Evolutionary conservation across 1,140 invertebrate genomes (phyloP).

Genomic region (Caerostris darwini): DNA sequence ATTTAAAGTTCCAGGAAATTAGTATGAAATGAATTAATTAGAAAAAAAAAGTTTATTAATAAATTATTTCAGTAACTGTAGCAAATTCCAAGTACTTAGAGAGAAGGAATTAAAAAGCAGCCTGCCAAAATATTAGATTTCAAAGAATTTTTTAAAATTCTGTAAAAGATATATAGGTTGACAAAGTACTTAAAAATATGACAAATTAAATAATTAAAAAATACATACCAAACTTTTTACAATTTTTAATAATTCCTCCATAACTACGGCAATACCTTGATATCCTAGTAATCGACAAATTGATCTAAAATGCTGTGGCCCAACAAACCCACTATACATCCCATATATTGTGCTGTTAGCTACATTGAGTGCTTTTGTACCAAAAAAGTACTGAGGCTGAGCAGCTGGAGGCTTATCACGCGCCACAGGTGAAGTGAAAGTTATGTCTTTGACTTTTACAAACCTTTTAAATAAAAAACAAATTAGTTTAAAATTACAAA

Average conservation of each 20-base stretch:
- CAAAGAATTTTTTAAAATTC: too few relatives aligned
- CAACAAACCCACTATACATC: conserved; percentile 96
- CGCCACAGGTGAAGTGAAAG: conserved; percentile 92
- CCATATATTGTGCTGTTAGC: conserved; percentile 96
- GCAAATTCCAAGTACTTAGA: too few relatives aligned
- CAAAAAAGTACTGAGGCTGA: conserved; percentile 97
- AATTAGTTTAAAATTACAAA: not conserved
- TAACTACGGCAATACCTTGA: conserved; percentile 98
- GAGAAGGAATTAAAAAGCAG: not conserved
- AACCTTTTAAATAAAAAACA: conserved; percentile 77
- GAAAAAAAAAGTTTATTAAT: too few relatives aligned
- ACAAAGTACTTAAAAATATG: not conserved
- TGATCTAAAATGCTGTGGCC: conserved; percentile 94
- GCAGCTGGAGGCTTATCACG: conserved; percentile 95
- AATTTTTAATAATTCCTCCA: conserved; percentile 97
- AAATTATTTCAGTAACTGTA: too few relatives aligned
- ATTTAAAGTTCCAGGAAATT: too few relatives aligned
- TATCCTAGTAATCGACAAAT: conserved; percentile 97
- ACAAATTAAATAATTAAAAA: conserved; percentile 69
- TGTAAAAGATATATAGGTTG: not conserved
- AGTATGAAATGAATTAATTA: too few relatives aligned
- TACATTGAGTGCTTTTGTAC: conserved; percentile 96
- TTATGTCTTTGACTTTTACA: conserved; percentile 83
- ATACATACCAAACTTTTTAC: conserved; percentile 88
- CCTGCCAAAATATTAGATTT: not conserved